Conservation (phyloP, 2,888 invertebrate genomes). For the Scaptomyza caliginosa region DNA sequence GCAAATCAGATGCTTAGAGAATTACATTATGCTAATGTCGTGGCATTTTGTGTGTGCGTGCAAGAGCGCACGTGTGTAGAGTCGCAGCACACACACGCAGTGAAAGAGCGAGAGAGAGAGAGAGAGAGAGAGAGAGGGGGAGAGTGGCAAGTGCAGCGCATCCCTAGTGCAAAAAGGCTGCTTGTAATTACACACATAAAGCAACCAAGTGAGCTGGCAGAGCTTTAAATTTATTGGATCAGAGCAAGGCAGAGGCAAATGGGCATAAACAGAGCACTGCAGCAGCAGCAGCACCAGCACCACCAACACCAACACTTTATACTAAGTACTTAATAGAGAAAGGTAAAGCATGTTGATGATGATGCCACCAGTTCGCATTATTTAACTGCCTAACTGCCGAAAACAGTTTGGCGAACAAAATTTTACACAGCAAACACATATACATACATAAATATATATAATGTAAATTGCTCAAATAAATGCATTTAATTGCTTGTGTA, state of each 20-base stretch:
- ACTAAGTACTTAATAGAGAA: not conserved
- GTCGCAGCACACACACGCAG: no score
- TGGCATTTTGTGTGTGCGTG: slow-evolving; percentile 48
- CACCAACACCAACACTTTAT: not conserved
- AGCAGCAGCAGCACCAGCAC: not conserved
- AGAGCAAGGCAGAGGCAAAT: slow-evolving; percentile 4
- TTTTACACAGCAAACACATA: not conserved
- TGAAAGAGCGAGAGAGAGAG: no score
- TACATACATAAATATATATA: no score
- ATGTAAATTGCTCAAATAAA: slow-evolving; percentile 11
- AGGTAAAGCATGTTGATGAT: not conserved
- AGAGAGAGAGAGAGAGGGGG: no score
- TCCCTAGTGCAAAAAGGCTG: slow-evolving; percentile 22
- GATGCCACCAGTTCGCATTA: not conserved
- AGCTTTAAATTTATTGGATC: slow-evolving; percentile 62
- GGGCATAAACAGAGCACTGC: not conserved
- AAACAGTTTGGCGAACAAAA: not conserved
- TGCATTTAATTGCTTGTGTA: slow-evolving; percentile 4
- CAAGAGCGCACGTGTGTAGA: slow-evolving; percentile 2
- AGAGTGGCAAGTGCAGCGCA: slow-evolving; percentile 17
- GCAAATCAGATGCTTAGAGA: slow-evolving; percentile 69
- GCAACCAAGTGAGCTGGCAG: slow-evolving; percentile 57
- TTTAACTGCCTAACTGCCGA: not conserved
- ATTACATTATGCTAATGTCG: slow-evolving; percentile 74
- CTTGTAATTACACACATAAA: slow-evolving; percentile 70